phyloP scores from a whole-genome alignment of 2,888 invertebrate genomes.

The Orgyia antiqua region DNA sequence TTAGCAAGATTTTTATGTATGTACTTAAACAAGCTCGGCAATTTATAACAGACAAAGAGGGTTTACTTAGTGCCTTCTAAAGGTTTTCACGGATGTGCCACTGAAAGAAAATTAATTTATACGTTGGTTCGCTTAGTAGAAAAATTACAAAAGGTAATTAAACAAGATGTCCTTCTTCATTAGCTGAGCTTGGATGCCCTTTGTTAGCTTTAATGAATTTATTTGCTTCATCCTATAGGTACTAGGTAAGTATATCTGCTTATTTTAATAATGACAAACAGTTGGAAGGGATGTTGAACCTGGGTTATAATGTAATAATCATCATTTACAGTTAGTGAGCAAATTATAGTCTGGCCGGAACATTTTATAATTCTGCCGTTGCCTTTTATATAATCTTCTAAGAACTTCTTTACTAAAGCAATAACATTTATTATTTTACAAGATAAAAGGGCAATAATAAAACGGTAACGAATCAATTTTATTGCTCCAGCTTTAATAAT shows the following conservation, averaged over 20 bases:
- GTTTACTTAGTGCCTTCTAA: constrained; percentile 50
- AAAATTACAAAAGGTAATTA: constrained; percentile 74
- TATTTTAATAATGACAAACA: constrained; percentile 26
- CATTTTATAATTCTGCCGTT: no score
- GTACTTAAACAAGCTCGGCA: constrained; percentile 28
- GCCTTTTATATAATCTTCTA: no score
- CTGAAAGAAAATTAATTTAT: constrained; percentile 66
- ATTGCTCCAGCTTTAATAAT: constrained; percentile 23
- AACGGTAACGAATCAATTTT: constrained; percentile 24
- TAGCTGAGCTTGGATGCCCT: constrained; percentile 54
- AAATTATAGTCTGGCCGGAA: no score
- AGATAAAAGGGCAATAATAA: constrained; percentile 22
- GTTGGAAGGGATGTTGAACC: constrained; percentile 15
- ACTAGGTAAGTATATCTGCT: constrained; percentile 26
- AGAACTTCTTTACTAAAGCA: no score
- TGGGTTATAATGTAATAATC: constrained; percentile 6
- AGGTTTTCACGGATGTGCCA: constrained; percentile 44
- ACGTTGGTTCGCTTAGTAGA: constrained; percentile 55
- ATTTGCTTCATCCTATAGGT: constrained; percentile 35
- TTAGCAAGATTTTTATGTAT: constrained; percentile 32
- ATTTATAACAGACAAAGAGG: constrained; percentile 41
- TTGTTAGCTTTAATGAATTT: constrained; percentile 61
- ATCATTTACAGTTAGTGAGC: constrained; percentile 4
- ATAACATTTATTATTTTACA: constrained; percentile 13
- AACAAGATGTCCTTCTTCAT: constrained; percentile 70